These are phyloP conservation scores for Platycheirus rosarum DNA, from an alignment of 2,888 invertebrate species.

Conservation along the genomic window DNA sequence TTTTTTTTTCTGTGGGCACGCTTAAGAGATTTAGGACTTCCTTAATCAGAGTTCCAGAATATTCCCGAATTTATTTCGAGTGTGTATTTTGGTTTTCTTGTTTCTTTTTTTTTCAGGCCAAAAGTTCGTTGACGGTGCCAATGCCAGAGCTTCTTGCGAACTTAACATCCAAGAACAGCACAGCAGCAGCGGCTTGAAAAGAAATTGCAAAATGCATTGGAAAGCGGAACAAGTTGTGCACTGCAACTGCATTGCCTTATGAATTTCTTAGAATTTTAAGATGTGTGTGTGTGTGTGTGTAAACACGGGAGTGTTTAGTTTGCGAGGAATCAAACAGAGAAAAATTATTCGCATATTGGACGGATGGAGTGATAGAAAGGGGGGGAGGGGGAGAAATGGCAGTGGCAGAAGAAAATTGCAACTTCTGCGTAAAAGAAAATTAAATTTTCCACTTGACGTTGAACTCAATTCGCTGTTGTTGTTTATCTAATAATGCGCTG, in stretches of 20 bases:
- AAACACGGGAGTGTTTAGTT: constrained; percentile 23
- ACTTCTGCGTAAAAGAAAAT: constrained; percentile 73
- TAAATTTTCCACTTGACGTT: constrained; percentile 70
- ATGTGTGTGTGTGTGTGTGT: constrained; percentile 26
- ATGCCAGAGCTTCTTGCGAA: constrained; percentile 13
- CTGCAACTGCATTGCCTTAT: constrained; percentile 63
- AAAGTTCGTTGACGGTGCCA: constrained; percentile 3
- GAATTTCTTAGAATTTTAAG: constrained; percentile 67
- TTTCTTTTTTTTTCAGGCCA: constrained; percentile 4
- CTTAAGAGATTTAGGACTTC: background rate
- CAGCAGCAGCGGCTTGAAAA: constrained; percentile 39
- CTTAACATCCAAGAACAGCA: constrained; percentile 2
- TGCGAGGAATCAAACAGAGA: constrained; percentile 26
- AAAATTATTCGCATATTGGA: constrained; percentile 19
- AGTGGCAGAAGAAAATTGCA: constrained; percentile 59
- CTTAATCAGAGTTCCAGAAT: constrained; percentile 38
- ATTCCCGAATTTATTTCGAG: constrained; percentile 12
- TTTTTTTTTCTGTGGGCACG: constrained; percentile 44
- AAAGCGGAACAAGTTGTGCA: constrained; percentile 74
- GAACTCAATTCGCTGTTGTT: constrained; percentile 56
- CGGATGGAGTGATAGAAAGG: background rate
- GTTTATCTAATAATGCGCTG: constrained; percentile 8
- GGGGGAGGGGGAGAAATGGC: background rate
- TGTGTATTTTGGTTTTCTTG: background rate
- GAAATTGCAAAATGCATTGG: constrained; percentile 70